Conservation (phyloP, 2,888 invertebrate genomes). For the Melipona beecheii region DNA sequence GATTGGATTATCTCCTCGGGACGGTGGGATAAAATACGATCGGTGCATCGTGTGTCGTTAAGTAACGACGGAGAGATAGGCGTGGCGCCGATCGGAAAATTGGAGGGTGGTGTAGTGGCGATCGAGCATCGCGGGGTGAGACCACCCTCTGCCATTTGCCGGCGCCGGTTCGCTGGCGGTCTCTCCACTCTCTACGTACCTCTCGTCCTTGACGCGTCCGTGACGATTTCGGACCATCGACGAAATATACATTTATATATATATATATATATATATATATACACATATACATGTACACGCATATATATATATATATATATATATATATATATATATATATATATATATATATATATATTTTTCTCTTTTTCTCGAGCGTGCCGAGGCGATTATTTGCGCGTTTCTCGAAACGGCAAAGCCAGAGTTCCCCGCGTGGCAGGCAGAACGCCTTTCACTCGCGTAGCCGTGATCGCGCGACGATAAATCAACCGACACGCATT, state of each 20-base stretch:
- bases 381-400: slow-evolving; percentile 1
- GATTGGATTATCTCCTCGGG: slow-evolving; percentile 65
- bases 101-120: slow-evolving; percentile 66
- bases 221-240: no score
- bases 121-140: neutral
- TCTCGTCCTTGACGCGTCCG: no score
- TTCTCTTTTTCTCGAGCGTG: no score
- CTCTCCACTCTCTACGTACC: no score
- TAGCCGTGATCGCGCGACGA: slow-evolving; percentile 45
- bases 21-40: slow-evolving; percentile 72
- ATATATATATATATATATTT: no score
- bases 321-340: no score
- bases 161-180: neutral
- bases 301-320: no score
- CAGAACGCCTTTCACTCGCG: slow-evolving; percentile 58
- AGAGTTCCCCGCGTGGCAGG: slow-evolving; percentile 1
- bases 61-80: slow-evolving; percentile 73
- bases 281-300: no score
- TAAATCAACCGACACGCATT: slow-evolving; percentile 68
- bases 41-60: slow-evolving; percentile 58
- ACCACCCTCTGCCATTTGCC: neutral
- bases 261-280: no score
- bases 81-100: slow-evolving; percentile 76
- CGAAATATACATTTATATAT: no score
- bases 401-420: slow-evolving; percentile 14